phyloP scores from a whole-genome alignment of 2,113 vertebrate genomes.

The Paramormyrops kingsleyae region DNA sequence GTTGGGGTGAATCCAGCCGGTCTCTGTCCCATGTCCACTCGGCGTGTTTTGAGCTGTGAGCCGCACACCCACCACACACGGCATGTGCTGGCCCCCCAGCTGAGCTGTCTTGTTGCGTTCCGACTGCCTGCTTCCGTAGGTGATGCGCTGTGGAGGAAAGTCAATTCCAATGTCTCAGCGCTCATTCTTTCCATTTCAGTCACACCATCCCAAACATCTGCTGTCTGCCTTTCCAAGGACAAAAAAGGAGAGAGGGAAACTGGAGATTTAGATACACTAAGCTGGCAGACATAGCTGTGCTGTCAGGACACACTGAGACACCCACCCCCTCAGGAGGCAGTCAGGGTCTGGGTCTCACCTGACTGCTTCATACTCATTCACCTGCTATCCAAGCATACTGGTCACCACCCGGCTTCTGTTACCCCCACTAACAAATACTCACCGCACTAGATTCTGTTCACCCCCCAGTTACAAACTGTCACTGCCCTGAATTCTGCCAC shows the following conservation, averaged over 20 bases:
- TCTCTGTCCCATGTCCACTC: background rate
- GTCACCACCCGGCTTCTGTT: background rate
- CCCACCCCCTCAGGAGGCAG: background rate
- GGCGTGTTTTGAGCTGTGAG: background rate
- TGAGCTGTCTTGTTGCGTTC: background rate
- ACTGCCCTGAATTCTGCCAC: background rate
- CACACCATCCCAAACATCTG: background rate
- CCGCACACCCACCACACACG: background rate
- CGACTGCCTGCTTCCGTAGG: background rate
- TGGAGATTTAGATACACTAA: background rate
- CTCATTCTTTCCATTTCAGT: conserved; percentile 12
- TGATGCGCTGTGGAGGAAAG: background rate
- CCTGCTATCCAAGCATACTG: background rate
- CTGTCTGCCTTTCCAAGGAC: conserved; percentile 15
- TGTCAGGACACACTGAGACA: background rate
- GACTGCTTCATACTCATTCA: background rate
- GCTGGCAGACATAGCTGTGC: background rate
- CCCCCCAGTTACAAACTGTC: background rate
- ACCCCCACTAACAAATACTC: background rate
- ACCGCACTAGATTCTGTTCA: background rate
- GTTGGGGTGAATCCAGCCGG: background rate
- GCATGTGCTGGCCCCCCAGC: background rate
- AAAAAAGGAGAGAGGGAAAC: background rate
- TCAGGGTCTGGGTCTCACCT: background rate
- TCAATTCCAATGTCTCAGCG: conserved; percentile 7